Percentiles rank a stretch among this genome's conserved stretches.
phyloP scores from a whole-genome alignment of 2,797 vertebrate species.

The Anomalospiza imberbis region DNA sequence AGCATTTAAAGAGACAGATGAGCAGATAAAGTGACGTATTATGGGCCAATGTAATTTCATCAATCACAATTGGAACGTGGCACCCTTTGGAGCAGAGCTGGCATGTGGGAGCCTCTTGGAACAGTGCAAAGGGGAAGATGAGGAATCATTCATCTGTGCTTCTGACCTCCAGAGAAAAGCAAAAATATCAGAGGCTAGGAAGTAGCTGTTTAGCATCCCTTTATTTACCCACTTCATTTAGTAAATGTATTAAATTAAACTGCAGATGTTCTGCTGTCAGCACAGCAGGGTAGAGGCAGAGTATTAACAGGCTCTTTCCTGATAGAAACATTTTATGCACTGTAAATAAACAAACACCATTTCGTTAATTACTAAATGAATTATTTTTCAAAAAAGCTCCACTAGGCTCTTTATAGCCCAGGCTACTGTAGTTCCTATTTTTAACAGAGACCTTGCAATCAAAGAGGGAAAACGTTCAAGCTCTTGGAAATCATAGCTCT shows the following conservation, averaged over 20 bases:
- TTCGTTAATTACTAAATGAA: conserved; percentile 78
- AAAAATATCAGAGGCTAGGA: conserved; percentile 57
- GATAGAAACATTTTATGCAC: conserved; percentile 73
- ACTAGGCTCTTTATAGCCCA: conserved; percentile 53
- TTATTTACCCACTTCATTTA: conserved; percentile 74
- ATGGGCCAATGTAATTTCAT: not conserved
- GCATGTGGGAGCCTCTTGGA: not conserved
- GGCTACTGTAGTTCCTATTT: conserved; percentile 61
- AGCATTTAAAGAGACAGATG: conserved; percentile 23
- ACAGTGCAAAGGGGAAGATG: not conserved
- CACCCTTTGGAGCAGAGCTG: not conserved
- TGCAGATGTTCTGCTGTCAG: conserved; percentile 76
- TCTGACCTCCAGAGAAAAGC: conserved; percentile 57
- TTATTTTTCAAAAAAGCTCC: conserved; percentile 72
- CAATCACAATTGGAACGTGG: not conserved
- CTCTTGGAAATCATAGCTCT: conserved; percentile 10
- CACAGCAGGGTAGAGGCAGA: conserved; percentile 45
- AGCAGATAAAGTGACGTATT: conserved; percentile 10
- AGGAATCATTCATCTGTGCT: not conserved
- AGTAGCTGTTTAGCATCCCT: conserved; percentile 63
- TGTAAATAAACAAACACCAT: conserved; percentile 77
- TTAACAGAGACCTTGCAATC: conserved; percentile 45
- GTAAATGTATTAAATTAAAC: conserved; percentile 76
- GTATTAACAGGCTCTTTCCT: conserved; percentile 66
- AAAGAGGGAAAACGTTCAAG: not conserved